A percentile compares a stretch with the other conserved stretches of the same genome.
Evolutionary conservation across 2,888 invertebrate species (phyloP).

Genomic region (Lasioglossum figueresi): DNA sequence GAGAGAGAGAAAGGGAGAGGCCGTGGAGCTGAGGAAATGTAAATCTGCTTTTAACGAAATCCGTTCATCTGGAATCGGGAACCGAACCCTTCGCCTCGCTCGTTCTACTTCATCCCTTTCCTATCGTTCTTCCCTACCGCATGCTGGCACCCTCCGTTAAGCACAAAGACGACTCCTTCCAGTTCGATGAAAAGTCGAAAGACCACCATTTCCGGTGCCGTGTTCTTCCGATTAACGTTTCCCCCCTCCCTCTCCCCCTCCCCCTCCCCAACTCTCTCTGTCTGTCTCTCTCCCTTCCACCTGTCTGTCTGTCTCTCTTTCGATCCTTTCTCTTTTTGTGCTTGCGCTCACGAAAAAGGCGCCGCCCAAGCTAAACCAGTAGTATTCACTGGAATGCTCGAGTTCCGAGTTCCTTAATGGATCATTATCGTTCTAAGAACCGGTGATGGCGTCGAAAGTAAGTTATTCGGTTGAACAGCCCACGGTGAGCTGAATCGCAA

Average conservation of each 20-base stretch:
- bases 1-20: conserved; percentile 5
- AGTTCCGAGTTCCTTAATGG: conserved; percentile 70
- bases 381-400: conserved; percentile 63
- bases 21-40: conserved; percentile 66
- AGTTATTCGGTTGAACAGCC: conserved; percentile 62
- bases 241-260: conserved; percentile 16
- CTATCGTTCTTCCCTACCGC: conserved; percentile 37
- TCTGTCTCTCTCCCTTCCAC: neutral
- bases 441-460: conserved; percentile 64
- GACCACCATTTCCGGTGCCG: conserved; percentile 62
- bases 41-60: conserved; percentile 77
- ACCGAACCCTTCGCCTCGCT: conserved; percentile 53
- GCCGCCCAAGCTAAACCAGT: conserved; percentile 36
- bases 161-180: conserved; percentile 74
- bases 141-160: conserved; percentile 57
- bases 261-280: neutral
- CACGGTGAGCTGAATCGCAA: conserved; percentile 58
- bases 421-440: conserved; percentile 67
- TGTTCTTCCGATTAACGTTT: conserved; percentile 66
- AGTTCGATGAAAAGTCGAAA: conserved; percentile 73
- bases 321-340: neutral
- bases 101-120: conserved; percentile 17
- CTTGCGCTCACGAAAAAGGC: conserved; percentile 29
- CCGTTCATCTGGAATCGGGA: conserved; percentile 71
- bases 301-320: neutral